Conservation (phyloP, 1,140 invertebrate species). For the Alviniconcha marisindica region DNA sequence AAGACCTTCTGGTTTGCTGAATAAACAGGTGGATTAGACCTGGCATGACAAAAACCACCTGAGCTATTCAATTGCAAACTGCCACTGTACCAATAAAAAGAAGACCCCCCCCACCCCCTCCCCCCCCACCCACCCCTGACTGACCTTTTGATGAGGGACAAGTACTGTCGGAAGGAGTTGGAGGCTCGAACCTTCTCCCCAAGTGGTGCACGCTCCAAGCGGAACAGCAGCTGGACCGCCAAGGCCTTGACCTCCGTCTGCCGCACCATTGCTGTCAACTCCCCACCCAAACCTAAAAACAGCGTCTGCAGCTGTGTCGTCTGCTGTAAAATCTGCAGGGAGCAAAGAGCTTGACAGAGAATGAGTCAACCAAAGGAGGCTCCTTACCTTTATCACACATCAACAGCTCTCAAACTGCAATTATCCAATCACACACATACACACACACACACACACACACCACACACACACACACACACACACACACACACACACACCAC, state of each 20-base stretch:
- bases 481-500: too few species aligned
- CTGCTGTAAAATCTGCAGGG: constrained; percentile 57
- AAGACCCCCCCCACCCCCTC: too few species aligned
- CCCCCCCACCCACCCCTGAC: too few species aligned
- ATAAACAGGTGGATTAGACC: too few species aligned
- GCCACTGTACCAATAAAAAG: too few species aligned
- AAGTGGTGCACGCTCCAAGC: constrained; percentile 64
- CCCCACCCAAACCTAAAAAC: constrained; percentile 65
- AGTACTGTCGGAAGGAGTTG: constrained; percentile 52
- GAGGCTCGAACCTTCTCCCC: constrained; percentile 59
- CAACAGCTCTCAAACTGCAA: neutral
- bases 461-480: too few species aligned
- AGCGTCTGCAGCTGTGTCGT: constrained; percentile 64
- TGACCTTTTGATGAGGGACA: constrained; percentile 48
- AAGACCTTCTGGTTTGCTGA: too few species aligned
- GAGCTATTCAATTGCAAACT: too few species aligned
- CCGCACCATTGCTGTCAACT: constrained; percentile 83
- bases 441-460: too few species aligned
- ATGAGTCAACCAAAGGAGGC: neutral
- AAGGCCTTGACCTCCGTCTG: constrained; percentile 90
- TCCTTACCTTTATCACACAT: neutral
- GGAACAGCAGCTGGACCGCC: constrained; percentile 88
- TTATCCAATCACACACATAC: too few species aligned
- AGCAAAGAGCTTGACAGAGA: too few species aligned
- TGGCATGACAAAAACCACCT: too few species aligned